A percentile compares a stretch with the other conserved stretches of the same genome.
Conservation (phyloP, 2,113 vertebrate genomes). For the Sigmodon hispidus region DNA sequence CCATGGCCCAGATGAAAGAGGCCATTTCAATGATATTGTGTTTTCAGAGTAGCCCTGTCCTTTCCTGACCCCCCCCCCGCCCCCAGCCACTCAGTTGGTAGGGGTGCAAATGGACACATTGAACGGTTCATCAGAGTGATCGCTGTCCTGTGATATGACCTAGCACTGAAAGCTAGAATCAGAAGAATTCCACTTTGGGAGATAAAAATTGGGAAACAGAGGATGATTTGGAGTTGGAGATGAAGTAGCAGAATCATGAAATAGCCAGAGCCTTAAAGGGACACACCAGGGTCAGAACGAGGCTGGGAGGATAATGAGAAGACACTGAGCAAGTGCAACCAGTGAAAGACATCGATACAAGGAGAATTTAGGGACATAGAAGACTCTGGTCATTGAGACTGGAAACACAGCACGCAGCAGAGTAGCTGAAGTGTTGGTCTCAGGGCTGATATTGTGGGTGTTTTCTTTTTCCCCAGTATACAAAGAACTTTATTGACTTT, state of each 20-base stretch:
- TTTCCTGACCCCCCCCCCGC: too few relatives aligned
- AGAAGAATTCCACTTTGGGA: background rate
- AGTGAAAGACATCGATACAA: too few relatives aligned
- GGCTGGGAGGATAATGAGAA: background rate
- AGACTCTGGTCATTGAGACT: background rate
- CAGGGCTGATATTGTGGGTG: too few relatives aligned
- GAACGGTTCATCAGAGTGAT: background rate
- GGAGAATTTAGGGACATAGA: background rate
- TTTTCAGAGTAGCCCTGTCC: background rate
- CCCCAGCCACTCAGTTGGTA: background rate
- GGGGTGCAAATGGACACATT: background rate
- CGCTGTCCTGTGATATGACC: background rate
- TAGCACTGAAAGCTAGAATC: background rate
- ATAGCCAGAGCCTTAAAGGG: background rate
- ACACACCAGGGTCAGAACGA: background rate
- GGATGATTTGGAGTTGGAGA: background rate
- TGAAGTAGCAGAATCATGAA: background rate
- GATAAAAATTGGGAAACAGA: background rate
- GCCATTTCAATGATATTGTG: background rate
- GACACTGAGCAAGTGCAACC: background rate
- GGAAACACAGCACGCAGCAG: background rate
- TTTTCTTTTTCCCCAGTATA: background rate
- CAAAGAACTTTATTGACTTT: background rate
- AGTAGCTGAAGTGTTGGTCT: background rate
- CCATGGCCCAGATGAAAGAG: background rate